Evolutionary conservation across 2,888 invertebrate species (phyloP).

Genomic region (Diachrysia chrysitis): DNA sequence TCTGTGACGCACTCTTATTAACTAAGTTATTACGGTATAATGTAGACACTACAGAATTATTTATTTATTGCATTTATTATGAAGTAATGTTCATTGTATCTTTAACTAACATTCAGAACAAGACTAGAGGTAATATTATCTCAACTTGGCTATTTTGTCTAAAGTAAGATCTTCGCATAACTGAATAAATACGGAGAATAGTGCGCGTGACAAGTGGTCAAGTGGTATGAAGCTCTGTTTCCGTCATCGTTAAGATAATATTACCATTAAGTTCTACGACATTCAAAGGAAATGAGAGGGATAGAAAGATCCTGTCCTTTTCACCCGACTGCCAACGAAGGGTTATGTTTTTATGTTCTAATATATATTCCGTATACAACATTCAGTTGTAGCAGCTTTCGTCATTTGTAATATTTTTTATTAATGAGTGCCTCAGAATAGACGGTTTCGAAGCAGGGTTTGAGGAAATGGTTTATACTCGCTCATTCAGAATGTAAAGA

Average conservation of each 20-base stretch:
- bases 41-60: too few relatives aligned
- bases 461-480: too few relatives aligned
- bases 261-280: background rate
- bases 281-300: background rate
- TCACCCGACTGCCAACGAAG: too few relatives aligned
- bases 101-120: background rate
- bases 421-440: too few relatives aligned
- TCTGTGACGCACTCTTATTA: background rate
- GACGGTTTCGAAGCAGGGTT: too few relatives aligned
- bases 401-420: too few relatives aligned
- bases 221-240: background rate
- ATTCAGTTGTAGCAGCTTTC: too few relatives aligned
- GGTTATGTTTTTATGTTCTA: too few relatives aligned
- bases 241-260: background rate
- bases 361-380: too few relatives aligned
- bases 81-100: background rate
- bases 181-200: background rate
- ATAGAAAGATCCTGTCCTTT: background rate
- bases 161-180: background rate
- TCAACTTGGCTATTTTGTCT: background rate
- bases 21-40: too few relatives aligned
- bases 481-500: too few relatives aligned
- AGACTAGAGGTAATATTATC: background rate
- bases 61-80: too few relatives aligned
- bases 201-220: background rate